These are phyloP conservation scores for Cervus canadensis DNA, from an alignment of 2,113 vertebrate genomes.

Conservation along the genomic window DNA sequence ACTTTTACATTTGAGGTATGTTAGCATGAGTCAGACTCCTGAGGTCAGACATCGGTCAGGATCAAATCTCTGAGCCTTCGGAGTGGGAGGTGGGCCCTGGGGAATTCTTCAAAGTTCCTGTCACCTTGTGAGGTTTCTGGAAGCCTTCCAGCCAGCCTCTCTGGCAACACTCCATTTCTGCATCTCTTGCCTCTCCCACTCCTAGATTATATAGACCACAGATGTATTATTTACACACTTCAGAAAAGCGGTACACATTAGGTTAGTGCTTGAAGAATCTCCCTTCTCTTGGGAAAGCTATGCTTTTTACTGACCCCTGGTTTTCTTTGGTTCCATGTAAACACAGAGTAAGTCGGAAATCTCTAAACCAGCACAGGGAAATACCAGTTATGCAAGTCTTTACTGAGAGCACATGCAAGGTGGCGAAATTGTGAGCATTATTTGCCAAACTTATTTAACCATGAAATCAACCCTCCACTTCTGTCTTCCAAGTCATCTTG, in stretches of 20 bases:
- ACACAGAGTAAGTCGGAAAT: neutral
- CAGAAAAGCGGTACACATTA: neutral
- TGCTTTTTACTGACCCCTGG: neutral
- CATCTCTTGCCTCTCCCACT: neutral
- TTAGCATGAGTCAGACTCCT: slow-evolving; percentile 28
- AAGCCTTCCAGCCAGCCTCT: neutral
- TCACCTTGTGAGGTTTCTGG: slow-evolving; percentile 46
- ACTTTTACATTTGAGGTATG: neutral
- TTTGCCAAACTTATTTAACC: neutral
- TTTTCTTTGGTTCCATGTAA: neutral
- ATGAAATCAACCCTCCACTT: neutral
- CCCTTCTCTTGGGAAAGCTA: neutral
- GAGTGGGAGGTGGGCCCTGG: neutral
- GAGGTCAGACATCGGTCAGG: neutral
- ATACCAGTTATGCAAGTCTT: neutral
- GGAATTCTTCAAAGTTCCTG: slow-evolving; percentile 16
- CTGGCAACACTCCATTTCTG: neutral
- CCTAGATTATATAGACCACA: neutral
- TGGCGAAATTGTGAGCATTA: neutral
- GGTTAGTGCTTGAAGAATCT: neutral
- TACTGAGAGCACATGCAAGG: neutral
- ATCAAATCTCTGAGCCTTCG: neutral
- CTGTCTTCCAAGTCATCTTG: neutral
- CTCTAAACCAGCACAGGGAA: neutral
- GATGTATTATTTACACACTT: slow-evolving; percentile 12